A percentile compares a stretch with the other conserved stretches of the same genome.
These are phyloP conservation scores for Diploscapter pachys DNA, from an alignment of 1,140 invertebrate genomes.

Conservation along the genomic window DNA sequence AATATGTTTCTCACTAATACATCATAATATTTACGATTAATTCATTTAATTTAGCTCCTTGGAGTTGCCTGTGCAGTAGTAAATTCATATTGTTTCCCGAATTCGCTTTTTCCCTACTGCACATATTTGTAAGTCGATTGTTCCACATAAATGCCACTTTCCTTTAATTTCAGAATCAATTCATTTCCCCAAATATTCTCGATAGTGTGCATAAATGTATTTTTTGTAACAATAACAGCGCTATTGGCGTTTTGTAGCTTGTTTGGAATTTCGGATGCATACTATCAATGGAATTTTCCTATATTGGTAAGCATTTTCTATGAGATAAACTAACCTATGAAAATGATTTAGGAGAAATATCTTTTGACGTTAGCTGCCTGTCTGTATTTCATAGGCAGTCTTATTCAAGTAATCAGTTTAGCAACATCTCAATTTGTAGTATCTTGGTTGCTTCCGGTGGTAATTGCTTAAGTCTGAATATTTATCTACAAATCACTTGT, in stretches of 20 bases:
- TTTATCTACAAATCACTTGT: background rate
- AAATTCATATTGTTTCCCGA: constrained; percentile 29
- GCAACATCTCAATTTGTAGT: constrained; percentile 10
- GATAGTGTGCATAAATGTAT: constrained; percentile 29
- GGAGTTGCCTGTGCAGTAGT: constrained; percentile 11
- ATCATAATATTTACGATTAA: constrained; percentile 3
- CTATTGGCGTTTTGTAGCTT: constrained; percentile 25
- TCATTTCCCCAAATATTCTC: constrained; percentile 20
- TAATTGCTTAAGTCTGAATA: background rate
- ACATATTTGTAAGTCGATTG: constrained; percentile 2
- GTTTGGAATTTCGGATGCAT: constrained; percentile 26
- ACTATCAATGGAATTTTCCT: constrained; percentile 34
- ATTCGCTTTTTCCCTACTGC: constrained; percentile 8
- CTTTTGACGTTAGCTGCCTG: constrained; percentile 14
- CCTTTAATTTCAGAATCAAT: constrained; percentile 14
- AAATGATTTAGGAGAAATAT: constrained; percentile 21
- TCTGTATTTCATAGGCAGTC: constrained; percentile 12
- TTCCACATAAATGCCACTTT: constrained; percentile 2
- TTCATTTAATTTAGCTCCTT: constrained; percentile 4
- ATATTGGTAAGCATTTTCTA: constrained; percentile 23
- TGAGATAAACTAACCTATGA: background rate
- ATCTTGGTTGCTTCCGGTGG: constrained; percentile 11
- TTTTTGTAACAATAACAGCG: constrained; percentile 33
- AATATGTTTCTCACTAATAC: background rate
- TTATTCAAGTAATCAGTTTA: constrained; percentile 1